Percentiles rank a stretch among this genome's conserved stretches.
Conservation (phyloP, 2,113 vertebrate genomes). For the Strigops habroptila region DNA sequence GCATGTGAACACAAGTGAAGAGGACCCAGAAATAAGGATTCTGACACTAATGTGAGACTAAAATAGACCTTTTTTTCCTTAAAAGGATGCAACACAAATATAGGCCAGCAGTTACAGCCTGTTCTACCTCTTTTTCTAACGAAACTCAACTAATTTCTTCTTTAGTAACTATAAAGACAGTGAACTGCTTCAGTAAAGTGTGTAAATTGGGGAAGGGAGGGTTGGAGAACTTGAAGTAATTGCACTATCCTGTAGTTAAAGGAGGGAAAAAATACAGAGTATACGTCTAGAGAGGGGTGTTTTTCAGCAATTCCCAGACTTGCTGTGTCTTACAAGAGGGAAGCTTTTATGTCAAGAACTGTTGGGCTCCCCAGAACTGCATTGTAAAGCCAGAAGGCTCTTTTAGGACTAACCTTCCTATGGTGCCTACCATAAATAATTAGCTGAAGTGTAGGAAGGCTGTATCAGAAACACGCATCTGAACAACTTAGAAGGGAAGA, state of each 20-base stretch:
- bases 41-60: background rate
- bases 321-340: background rate
- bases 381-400: background rate
- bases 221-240: background rate
- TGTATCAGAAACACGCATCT: accelerated
- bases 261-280: accelerated
- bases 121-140: background rate
- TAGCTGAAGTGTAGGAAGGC: background rate
- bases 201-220: background rate
- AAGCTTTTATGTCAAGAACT: background rate
- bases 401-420: background rate
- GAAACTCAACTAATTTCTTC: background rate
- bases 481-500: background rate
- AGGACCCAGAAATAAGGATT: background rate
- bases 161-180: background rate
- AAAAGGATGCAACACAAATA: background rate
- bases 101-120: background rate
- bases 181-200: background rate
- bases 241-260: background rate
- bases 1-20: background rate
- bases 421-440: background rate
- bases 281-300: background rate
- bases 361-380: background rate
- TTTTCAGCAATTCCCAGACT: background rate
- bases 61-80: background rate